Percentiles rank a stretch among this genome's conserved stretches.
Evolutionary conservation across 2,113 vertebrate species (phyloP).

Genomic region (Origma solitaria): DNA sequence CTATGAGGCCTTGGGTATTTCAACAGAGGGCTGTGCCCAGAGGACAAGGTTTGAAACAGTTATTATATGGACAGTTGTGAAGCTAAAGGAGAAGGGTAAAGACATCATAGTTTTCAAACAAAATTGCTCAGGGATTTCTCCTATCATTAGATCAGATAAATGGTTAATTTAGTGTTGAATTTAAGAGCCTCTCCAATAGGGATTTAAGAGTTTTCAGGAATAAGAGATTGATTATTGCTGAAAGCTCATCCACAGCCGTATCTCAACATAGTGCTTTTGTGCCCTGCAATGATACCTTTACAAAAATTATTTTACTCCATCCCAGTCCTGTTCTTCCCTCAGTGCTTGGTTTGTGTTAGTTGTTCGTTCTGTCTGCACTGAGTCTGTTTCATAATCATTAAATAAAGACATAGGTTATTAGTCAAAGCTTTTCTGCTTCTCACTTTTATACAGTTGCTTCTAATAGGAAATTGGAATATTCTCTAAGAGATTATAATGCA

Average conservation of each 20-base stretch:
- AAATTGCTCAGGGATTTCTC: constrained; percentile 29
- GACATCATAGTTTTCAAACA: background rate
- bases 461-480: background rate
- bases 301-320: background rate
- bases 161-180: constrained; percentile 32
- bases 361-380: background rate
- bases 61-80: background rate
- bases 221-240: background rate
- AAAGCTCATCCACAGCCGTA: background rate
- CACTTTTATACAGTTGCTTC: background rate
- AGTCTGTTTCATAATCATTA: background rate
- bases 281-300: background rate
- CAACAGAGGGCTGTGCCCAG: background rate
- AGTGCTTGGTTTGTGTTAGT: background rate
- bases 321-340: background rate
- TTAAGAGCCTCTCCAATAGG: background rate
- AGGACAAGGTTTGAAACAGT: background rate
- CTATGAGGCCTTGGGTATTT: background rate
- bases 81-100: background rate
- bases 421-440: background rate
- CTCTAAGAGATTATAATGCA: background rate
- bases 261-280: background rate
- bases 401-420: background rate
- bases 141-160: constrained; percentile 23
- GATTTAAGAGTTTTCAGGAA: background rate